Conservation (phyloP, 2,113 vertebrate genomes). For the Felis chaus region DNA sequence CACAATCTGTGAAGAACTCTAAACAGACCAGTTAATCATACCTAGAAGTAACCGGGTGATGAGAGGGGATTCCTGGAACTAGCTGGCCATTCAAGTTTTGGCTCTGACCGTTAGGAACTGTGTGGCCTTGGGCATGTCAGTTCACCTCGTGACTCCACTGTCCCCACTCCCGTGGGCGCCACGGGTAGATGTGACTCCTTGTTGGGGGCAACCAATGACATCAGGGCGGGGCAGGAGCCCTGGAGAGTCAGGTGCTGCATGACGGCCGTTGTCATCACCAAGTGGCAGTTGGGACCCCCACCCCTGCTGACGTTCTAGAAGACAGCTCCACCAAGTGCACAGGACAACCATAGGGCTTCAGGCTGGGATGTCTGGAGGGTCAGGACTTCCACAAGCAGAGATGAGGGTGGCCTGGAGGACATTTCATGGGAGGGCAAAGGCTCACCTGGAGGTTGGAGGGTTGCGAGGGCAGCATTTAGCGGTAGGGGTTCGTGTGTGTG, state of each 20-base stretch:
- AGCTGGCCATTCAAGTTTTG: background rate
- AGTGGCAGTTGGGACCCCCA: background rate
- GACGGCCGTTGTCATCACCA: accelerated
- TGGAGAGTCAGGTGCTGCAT: background rate
- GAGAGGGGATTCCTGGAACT: background rate
- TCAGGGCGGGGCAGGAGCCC: background rate
- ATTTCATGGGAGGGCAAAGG: background rate
- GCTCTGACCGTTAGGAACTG: background rate
- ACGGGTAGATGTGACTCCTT: background rate
- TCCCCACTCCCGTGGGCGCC: no score
- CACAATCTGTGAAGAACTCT: background rate
- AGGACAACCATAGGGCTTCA: background rate
- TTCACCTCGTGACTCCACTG: background rate
- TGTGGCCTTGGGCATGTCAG: background rate
- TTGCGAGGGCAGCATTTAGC: background rate
- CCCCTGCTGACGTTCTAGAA: background rate
- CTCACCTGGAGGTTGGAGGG: background rate
- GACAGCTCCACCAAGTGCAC: background rate
- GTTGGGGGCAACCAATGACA: background rate
- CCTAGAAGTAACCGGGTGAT: background rate
- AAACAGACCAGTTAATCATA: background rate
- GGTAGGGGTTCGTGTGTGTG: background rate
- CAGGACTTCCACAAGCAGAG: background rate
- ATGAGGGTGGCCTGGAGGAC: background rate
- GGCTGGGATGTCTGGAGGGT: background rate